phyloP scores from a whole-genome alignment of 2,113 vertebrate species.

The Nematolebias whitei region DNA sequence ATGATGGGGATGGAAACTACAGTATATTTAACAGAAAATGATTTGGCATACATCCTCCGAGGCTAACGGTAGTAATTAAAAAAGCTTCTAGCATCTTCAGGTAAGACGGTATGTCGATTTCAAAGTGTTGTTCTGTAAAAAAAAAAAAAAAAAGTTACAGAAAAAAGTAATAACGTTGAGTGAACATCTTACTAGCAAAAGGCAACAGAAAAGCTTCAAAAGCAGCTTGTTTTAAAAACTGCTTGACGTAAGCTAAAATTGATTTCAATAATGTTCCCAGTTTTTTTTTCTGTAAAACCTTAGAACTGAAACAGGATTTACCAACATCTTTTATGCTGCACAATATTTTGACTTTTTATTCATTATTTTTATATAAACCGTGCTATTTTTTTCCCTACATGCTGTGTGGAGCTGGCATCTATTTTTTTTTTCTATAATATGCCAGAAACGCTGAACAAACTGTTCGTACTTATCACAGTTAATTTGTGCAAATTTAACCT shows the following conservation, averaged over 20 bases:
- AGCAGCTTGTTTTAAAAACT: neutral
- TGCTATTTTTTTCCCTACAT: too few relatives aligned
- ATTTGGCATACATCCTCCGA: constrained; percentile 48
- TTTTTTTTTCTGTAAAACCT: too few relatives aligned
- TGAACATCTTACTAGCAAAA: neutral
- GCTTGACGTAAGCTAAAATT: neutral
- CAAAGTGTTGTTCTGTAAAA: constrained; percentile 5
- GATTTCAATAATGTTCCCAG: neutral
- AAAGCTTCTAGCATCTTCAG: constrained; percentile 41
- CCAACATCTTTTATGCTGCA: too few relatives aligned
- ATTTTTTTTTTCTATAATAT: too few relatives aligned
- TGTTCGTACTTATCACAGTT: too few relatives aligned
- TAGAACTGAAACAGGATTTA: too few relatives aligned
- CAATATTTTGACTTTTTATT: too few relatives aligned
- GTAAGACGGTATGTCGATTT: constrained; percentile 43
- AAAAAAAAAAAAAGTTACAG: constrained; percentile 18
- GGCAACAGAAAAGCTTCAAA: neutral
- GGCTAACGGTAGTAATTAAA: constrained; percentile 60
- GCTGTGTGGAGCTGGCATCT: too few relatives aligned
- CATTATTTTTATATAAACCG: too few relatives aligned
- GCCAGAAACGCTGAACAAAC: too few relatives aligned
- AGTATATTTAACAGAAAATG: constrained; percentile 54
- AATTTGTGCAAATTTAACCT: too few relatives aligned
- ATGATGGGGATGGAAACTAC: constrained; percentile 41
- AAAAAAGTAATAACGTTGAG: constrained; percentile 7